phyloP scores from a whole-genome alignment of 2,113 vertebrate species.

The Prolemur simus region DNA sequence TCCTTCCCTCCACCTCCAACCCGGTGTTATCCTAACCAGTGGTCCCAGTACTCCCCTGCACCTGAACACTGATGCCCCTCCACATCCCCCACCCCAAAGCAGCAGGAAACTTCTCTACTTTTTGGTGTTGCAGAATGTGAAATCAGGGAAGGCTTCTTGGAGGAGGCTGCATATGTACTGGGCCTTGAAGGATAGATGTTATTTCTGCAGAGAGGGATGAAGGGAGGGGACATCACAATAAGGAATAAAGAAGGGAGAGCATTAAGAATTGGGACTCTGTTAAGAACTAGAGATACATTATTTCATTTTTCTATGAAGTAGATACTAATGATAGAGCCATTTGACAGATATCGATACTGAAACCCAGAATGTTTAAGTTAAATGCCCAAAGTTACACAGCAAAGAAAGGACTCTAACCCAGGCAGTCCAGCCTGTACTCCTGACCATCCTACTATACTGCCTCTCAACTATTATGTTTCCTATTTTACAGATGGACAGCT shows the following conservation, averaged over 20 bases:
- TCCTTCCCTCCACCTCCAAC: not conserved
- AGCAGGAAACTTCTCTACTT: not conserved
- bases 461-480: not conserved
- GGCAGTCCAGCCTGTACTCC: not conserved
- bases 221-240: not conserved
- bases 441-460: not conserved
- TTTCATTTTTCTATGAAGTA: not conserved
- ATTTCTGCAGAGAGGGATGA: not conserved
- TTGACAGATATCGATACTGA: not conserved
- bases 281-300: not conserved
- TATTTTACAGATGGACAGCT: slow-evolving; percentile 19
- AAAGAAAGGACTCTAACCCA: slow-evolving; percentile 21
- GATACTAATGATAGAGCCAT: not conserved
- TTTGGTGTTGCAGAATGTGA: not conserved
- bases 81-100: not conserved
- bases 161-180: not conserved
- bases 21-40: not conserved
- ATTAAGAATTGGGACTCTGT: not conserved
- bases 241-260: not conserved
- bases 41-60: not conserved
- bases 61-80: not conserved
- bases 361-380: not conserved
- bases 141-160: not conserved
- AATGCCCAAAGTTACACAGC: not conserved
- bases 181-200: not conserved